Percentiles rank a stretch among this genome's conserved stretches.
These are phyloP conservation scores for Deladenus siricidicola DNA, from an alignment of 2,888 invertebrate species.

Conservation along the genomic window DNA sequence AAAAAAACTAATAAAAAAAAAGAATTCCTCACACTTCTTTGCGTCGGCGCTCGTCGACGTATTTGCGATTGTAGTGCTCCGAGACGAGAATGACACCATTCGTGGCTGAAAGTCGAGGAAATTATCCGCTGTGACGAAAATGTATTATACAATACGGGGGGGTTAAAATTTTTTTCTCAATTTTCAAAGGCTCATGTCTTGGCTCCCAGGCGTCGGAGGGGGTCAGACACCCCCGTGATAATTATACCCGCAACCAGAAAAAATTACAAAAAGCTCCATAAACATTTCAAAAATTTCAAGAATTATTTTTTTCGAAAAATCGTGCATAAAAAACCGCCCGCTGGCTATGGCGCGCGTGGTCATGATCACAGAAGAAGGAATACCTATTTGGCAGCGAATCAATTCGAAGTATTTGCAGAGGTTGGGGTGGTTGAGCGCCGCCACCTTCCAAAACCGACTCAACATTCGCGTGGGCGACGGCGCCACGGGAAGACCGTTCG, in stretches of 20 bases:
- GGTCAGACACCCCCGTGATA: too few relatives aligned
- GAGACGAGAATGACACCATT: conserved; percentile 39
- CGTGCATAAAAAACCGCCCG: conserved; percentile 19
- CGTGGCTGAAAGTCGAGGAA: conserved; percentile 23
- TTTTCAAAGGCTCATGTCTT: too few relatives aligned
- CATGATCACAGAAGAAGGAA: too few relatives aligned
- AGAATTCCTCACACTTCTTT: not conserved
- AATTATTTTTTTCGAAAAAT: too few relatives aligned
- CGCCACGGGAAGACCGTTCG: conserved; percentile 2
- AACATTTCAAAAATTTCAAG: too few relatives aligned
- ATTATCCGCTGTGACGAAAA: not conserved
- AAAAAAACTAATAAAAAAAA: too few relatives aligned
- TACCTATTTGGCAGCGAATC: conserved; percentile 59
- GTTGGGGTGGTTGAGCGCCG: conserved; percentile 60
- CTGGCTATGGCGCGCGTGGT: too few relatives aligned
- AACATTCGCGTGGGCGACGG: conserved; percentile 54
- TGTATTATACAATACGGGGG: not conserved
- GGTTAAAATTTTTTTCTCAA: too few relatives aligned
- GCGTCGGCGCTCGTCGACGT: not conserved
- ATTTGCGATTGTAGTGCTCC: conserved; percentile 43
- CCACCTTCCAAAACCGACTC: conserved; percentile 75
- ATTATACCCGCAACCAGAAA: too few relatives aligned
- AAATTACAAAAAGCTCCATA: too few relatives aligned
- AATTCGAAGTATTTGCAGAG: conserved; percentile 84
- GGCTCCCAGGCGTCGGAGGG: too few relatives aligned